A percentile compares a stretch with the other conserved stretches of the same genome.
These are phyloP conservation scores for Lytechinus variegatus DNA, from an alignment of 35 echinoderm and acorn worm genomes.

Conservation along the genomic window DNA sequence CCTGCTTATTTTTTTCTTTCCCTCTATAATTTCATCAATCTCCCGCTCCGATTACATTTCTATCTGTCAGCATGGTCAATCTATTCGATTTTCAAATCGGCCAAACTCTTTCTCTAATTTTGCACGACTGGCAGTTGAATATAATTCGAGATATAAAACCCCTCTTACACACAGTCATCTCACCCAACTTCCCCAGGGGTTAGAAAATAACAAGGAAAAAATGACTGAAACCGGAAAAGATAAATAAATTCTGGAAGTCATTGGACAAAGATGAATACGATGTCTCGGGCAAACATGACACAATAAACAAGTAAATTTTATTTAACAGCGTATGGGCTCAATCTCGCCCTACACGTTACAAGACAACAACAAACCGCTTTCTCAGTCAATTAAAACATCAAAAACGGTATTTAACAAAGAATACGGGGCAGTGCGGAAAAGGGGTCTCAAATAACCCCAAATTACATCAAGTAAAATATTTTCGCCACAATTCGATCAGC, in stretches of 20 bases:
- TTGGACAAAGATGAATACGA: neutral
- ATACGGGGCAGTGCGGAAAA: neutral
- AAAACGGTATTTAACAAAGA: neutral
- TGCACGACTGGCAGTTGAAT: too few relatives aligned
- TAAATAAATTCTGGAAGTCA: neutral
- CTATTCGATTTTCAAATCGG: too few relatives aligned
- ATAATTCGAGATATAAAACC: too few relatives aligned
- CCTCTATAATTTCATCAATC: too few relatives aligned
- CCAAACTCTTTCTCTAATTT: too few relatives aligned
- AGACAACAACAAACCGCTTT: neutral
- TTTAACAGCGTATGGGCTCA: neutral
- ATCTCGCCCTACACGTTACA: neutral
- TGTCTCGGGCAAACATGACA: neutral
- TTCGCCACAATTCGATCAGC: neutral
- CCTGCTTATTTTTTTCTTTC: too few relatives aligned
- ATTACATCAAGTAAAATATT: neutral
- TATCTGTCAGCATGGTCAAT: too few relatives aligned
- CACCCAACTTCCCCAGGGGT: too few relatives aligned
- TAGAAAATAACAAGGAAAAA: too few relatives aligned
- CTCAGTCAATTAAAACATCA: neutral
- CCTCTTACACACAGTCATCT: too few relatives aligned
- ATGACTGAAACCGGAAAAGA: too few relatives aligned
- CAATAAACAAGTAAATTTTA: neutral
- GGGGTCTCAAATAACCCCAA: neutral
- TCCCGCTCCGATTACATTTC: too few relatives aligned